Base-by-base conservation (phyloP, 2,113 vertebrate genomes). In the Bucco capensis region DNA sequence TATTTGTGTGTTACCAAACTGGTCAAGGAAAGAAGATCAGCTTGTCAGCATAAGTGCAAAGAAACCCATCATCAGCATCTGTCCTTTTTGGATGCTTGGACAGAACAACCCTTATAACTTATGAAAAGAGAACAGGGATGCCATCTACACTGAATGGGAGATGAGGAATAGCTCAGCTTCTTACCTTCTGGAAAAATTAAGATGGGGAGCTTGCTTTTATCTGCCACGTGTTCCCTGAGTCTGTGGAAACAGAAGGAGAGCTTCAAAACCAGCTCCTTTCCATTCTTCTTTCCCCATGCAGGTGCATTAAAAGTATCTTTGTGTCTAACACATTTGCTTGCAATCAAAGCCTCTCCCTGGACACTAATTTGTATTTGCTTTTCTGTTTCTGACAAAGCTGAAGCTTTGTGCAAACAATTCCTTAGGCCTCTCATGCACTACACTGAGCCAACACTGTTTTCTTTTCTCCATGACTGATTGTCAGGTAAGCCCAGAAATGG, bases 181-280 rank as follows among this genome's bases (percentile, higher is more conserved):
- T 97, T 97, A 99, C 99, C 99, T 98, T 99, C 99, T 88, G 99
- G 99, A 89, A 99, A 99, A 85, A 99, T 99, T 90, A 99, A 95
- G 90, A 99, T 99, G 2, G 99, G 99, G 61, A 99, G 97, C 94
- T 99, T 99, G 95, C 95, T 98, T 97, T 97, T 98, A 75, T 98
- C 98, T 5, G 98, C 97, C 31, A 99, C 95, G 9, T 99, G 99
- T 96, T 98, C 98, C 93, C 76, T 98, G 40, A 99, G 96, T 89
- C 99, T 99, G 98, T 82, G 54, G 50, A 96, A 93, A 17, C 53
- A 96, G 77, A 93, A 95, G 28, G 1, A 85, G 96, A 64, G 24
- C 21, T 85, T 86, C 56, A 73, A 58, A 86, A 37, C 2, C 6
- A 80, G 19, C 10, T 58, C 19, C 27, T 74, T 69, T 60, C 44